Evolutionary conservation across 92 coral and sea anemone species (phyloP).

Genomic region (Heliopora coerulea): DNA sequence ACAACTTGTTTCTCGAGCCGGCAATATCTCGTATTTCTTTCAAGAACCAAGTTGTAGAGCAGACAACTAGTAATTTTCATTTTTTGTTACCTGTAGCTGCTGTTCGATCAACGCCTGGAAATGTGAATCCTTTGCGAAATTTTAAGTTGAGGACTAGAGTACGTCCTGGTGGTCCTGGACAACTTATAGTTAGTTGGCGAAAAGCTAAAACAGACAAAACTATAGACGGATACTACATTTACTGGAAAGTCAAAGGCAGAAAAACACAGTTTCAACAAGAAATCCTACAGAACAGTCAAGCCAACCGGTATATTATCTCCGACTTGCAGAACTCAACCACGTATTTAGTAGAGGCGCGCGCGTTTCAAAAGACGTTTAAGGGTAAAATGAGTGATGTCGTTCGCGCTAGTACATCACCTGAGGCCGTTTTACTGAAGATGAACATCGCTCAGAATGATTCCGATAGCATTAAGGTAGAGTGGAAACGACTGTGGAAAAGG

Average conservation of each 20-base stretch:
- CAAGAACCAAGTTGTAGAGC: no score
- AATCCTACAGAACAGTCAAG: slow-evolving; percentile 28
- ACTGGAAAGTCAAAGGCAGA: slow-evolving; percentile 60
- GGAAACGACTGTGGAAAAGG: slow-evolving; percentile 38
- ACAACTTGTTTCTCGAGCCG: no score
- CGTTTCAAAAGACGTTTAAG: slow-evolving; percentile 43
- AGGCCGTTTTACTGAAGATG: slow-evolving; percentile 46
- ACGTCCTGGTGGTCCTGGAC: slow-evolving; percentile 24
- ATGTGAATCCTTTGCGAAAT: not conserved
- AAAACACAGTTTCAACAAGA: slow-evolving; percentile 31
- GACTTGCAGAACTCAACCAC: slow-evolving; percentile 69
- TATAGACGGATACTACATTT: slow-evolving; percentile 58
- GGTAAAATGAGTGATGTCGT: slow-evolving; percentile 53
- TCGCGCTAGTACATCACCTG: slow-evolving; percentile 47
- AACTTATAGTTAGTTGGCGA: slow-evolving; percentile 23
- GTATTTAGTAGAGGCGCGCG: slow-evolving; percentile 65
- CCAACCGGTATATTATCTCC: slow-evolving; percentile 38
- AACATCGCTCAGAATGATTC: slow-evolving; percentile 13
- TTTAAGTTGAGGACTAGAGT: slow-evolving; percentile 4
- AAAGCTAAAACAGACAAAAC: not conserved
- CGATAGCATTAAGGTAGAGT: slow-evolving; percentile 20
- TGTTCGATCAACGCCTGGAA: not conserved
- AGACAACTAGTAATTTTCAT: no score
- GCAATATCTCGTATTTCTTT: no score
- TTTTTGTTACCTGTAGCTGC: not conserved